Evolutionary conservation across 1,140 invertebrate genomes (phyloP).

Genomic region (Colletes latitarsis): DNA sequence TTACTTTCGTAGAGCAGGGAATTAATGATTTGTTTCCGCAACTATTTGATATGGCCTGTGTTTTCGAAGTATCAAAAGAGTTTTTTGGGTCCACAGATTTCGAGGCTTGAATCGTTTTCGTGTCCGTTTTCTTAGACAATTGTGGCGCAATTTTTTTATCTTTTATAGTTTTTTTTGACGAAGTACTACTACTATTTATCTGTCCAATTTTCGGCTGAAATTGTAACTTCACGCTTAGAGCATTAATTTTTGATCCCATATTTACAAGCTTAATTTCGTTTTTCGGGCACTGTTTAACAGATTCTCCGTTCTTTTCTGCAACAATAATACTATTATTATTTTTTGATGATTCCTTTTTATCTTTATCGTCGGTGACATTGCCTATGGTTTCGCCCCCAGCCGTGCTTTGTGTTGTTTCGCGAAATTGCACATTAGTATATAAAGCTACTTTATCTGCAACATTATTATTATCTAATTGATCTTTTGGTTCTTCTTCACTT

Average conservation of each 20-base stretch:
- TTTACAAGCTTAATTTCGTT: conserved; percentile 44
- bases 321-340: conserved; percentile 74
- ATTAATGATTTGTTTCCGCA: conserved; percentile 33
- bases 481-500: conserved; percentile 48
- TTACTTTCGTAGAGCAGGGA: conserved; percentile 7
- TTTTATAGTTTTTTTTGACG: conserved; percentile 72
- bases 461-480: conserved; percentile 51
- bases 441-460: conserved; percentile 42
- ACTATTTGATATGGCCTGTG: conserved; percentile 26
- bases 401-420: conserved; percentile 3
- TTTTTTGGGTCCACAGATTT: conserved; percentile 35
- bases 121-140: conserved; percentile 40
- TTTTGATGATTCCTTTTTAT: conserved; percentile 52
- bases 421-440: conserved; percentile 9
- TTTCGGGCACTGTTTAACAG: conserved; percentile 63
- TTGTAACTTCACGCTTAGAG: conserved; percentile 76
- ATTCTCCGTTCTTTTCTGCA: conserved; percentile 58
- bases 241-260: conserved; percentile 78
- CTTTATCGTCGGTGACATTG: not conserved
- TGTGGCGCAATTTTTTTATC: conserved; percentile 67
- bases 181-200: conserved; percentile 75
- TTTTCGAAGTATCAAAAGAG: conserved; percentile 7
- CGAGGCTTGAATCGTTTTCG: conserved; percentile 19
- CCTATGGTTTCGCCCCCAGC: conserved; percentile 29
- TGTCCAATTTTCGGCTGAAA: conserved; percentile 78